A percentile compares a stretch with the other conserved stretches of the same genome.
Evolutionary conservation across 2,888 invertebrate species (phyloP).

Genomic region (Antheraea yamamai): DNA sequence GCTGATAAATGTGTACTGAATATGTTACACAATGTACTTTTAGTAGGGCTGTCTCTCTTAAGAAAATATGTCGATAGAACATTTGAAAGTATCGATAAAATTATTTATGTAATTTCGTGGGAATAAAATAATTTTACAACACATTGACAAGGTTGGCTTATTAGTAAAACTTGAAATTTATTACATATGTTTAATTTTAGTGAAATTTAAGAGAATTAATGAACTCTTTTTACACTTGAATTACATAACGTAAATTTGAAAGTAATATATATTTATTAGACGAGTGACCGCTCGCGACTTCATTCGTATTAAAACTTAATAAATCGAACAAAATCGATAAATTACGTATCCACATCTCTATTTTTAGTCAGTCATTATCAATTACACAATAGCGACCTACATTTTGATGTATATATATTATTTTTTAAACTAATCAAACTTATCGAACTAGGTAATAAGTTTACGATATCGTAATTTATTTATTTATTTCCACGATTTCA

Average conservation of each 20-base stretch:
- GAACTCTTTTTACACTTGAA: not conserved
- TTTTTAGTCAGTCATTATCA: slow-evolving; percentile 27
- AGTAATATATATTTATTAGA: not conserved
- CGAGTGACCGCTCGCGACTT: not conserved
- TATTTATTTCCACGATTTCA: slow-evolving; percentile 11
- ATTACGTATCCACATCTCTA: not conserved
- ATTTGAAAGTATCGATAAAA: not conserved
- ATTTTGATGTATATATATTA: slow-evolving; percentile 19
- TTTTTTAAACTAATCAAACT: slow-evolving; percentile 12
- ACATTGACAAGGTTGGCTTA: not conserved
- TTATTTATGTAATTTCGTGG: not conserved
- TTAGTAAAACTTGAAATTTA: not conserved
- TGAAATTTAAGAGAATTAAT: not conserved
- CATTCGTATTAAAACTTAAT: too few species aligned
- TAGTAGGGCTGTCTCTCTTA: not conserved
- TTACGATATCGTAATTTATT: slow-evolving; percentile 6
- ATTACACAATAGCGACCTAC: slow-evolving; percentile 42
- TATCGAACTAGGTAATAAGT: slow-evolving; percentile 20
- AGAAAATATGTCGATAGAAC: not conserved
- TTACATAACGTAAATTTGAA: not conserved
- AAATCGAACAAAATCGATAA: not conserved
- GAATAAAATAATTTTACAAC: not conserved
- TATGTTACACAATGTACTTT: slow-evolving; percentile 27
- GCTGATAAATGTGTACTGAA: slow-evolving; percentile 27
- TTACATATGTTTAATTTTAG: not conserved